Conservation (phyloP, 2,888 invertebrate species). For the Anticlea derivata region DNA sequence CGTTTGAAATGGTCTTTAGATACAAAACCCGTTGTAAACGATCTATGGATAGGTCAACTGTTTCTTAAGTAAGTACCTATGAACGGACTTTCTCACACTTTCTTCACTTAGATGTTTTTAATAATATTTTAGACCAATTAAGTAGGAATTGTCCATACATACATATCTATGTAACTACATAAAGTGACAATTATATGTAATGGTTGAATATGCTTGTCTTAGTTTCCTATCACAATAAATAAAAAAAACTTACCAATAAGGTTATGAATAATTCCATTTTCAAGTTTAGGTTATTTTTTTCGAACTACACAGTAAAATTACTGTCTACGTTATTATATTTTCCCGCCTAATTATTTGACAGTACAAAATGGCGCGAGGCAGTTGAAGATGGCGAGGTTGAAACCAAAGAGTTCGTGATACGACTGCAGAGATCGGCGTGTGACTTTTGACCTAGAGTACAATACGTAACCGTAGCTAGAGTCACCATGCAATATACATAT, state of each 20-base stretch:
- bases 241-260: conserved; percentile 5
- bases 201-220: no score
- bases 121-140: no score
- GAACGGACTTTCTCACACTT: no score
- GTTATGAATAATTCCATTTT: neutral
- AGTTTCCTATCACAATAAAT: no score
- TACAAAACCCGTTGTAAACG: no score
- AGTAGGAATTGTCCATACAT: no score
- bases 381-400: conserved; percentile 22
- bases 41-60: no score
- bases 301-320: neutral
- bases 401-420: conserved; percentile 28
- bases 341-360: conserved; percentile 20
- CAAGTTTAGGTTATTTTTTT: neutral
- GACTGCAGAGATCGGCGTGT: conserved; percentile 34
- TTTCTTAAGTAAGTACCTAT: no score
- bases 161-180: no score
- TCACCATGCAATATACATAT: conserved; percentile 14
- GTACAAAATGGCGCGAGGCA: conserved; percentile 14
- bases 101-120: no score
- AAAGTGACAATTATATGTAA: no score
- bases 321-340: conserved; percentile 3
- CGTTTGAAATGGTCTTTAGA: no score
- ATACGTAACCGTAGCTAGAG: conserved; percentile 24
- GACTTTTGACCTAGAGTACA: conserved; percentile 38